Percentiles rank a stretch among this genome's conserved stretches.
Conservation (phyloP, 2,113 vertebrate genomes). For the Elephas maximus region DNA sequence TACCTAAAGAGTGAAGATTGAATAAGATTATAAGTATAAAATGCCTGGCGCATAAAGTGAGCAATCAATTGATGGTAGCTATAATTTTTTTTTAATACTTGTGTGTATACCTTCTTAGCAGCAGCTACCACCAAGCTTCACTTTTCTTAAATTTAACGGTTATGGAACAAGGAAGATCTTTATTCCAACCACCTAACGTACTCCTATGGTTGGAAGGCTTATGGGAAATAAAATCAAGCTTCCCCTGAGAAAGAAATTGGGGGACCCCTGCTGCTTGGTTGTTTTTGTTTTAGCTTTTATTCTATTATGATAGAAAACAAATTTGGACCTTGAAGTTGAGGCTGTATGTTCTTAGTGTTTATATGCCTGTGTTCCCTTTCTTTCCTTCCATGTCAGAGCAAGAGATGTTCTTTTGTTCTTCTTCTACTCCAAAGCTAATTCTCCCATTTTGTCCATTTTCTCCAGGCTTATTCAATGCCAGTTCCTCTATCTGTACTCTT, state of each 20-base stretch:
- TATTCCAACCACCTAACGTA: not conserved
- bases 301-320: not conserved
- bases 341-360: not conserved
- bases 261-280: not conserved
- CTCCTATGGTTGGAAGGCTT: not conserved
- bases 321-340: not conserved
- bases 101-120: not conserved
- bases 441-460: not conserved
- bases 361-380: not conserved
- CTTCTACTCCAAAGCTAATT: not conserved
- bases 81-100: not conserved
- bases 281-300: not conserved
- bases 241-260: not conserved
- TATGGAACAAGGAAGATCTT: not conserved
- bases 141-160: not conserved
- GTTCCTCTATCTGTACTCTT: not conserved
- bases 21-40: not conserved
- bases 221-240: not conserved
- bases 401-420: not conserved
- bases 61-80: not conserved
- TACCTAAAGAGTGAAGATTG: not conserved
- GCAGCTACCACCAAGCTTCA: not conserved
- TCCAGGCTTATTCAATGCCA: not conserved
- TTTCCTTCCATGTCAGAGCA: not conserved
- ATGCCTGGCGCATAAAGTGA: not conserved